A percentile compares a stretch with the other conserved stretches of the same genome.
phyloP scores from a whole-genome alignment of 2,888 invertebrate species.

The Antitype chi region DNA sequence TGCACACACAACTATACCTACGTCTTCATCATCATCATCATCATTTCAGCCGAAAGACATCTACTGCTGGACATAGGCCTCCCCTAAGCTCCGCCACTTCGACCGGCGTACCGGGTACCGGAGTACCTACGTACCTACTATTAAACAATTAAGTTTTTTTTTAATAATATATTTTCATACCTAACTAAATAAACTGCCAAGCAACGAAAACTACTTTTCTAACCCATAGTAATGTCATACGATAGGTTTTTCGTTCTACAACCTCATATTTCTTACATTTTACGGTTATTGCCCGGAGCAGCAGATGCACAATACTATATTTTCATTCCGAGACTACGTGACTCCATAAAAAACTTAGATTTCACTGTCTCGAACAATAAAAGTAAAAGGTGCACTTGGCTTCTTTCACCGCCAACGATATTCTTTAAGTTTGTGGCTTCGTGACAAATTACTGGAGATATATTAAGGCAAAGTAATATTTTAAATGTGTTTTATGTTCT shows the following conservation, averaged over 20 bases:
- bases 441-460: constrained; percentile 42
- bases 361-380: constrained; percentile 42
- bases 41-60: too few species aligned
- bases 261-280: constrained; percentile 50
- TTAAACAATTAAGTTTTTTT: background rate
- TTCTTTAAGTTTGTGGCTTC: constrained; percentile 40
- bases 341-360: constrained; percentile 49
- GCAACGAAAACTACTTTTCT: background rate
- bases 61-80: too few species aligned
- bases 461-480: constrained; percentile 46
- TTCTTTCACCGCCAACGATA: constrained; percentile 25
- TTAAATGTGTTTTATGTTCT: constrained; percentile 54
- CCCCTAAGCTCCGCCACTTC: too few species aligned
- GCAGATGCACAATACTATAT: constrained; percentile 55
- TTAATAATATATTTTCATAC: background rate
- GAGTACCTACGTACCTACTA: background rate
- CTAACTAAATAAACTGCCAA: constrained; percentile 7
- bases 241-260: constrained; percentile 27
- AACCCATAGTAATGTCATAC: background rate
- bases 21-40: too few species aligned
- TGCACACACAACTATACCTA: background rate
- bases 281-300: constrained; percentile 34
- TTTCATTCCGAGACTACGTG: constrained; percentile 47
- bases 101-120: too few species aligned
- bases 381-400: constrained; percentile 48